Base-by-base conservation (phyloP, 2,888 invertebrate species). In the Aspidiotus rigidus region DNA sequence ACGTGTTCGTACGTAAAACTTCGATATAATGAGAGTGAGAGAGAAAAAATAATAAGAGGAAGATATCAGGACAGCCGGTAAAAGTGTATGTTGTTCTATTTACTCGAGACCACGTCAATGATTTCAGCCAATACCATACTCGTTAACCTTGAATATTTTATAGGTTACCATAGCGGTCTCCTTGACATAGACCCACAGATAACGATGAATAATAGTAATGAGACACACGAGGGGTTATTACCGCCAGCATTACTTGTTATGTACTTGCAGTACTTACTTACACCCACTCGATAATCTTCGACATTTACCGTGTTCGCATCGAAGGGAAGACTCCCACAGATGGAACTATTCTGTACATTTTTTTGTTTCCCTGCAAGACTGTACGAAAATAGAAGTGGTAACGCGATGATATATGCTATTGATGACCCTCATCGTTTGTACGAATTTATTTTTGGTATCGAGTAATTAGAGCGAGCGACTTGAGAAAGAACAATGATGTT, bases 101-200 rank as follows among this genome's bases (percentile, higher is more conserved):
- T 67, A 67, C 60, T 60, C 53, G 28, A 28, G 28, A 63, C 44
- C 63, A 53, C 63, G 63, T 53, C 56, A 44, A 66, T 57, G 60
- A 67, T 67, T 67, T 59, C 59, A 62, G 62, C 62, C 59, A 64
- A 67, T 67, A 67, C 60, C 17, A 41, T 39, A 67, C 67, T 57
- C 42, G 67, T 67, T 67, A 67, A 67, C 67, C 67, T 67, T 67
- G 67, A 67, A 67, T 67, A 59, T 67, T 67, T 67, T 67, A 60
- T 67, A 67, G 67, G 67, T 67, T 67, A 67, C 59, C 59, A 60
- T 49, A 67, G 49, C 67, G 59, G 59, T 67, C 67, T 67, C 67
- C 67, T 67, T 67, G 67, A 67, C 67, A 67, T 67, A 67, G 67
- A 67, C 67, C 67, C 67, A 67, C 67, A 67, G 67, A 67, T 67